Evolutionary conservation across 2,888 invertebrate species (phyloP).

Genomic region (Zhuqinia jingwanae): DNA sequence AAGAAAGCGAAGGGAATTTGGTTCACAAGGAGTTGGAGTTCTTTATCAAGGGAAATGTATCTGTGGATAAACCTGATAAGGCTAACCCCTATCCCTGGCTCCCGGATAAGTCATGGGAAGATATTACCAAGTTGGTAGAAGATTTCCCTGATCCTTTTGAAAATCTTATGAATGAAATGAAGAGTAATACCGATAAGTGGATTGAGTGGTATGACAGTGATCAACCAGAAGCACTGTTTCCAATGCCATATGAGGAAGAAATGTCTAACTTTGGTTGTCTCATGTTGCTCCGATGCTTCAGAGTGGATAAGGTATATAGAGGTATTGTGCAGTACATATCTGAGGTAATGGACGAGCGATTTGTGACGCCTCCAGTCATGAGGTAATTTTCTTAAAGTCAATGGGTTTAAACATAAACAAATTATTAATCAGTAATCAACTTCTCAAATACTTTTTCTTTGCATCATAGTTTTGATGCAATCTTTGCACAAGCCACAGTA

Average conservation of each 20-base stretch:
- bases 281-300: conserved; percentile 93
- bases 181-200: conserved; percentile 84
- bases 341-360: conserved; percentile 92
- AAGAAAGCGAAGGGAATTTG: conserved; percentile 86
- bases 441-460: too few relatives aligned
- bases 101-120: conserved; percentile 89
- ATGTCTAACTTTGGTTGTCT: conserved; percentile 86
- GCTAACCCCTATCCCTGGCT: conserved; percentile 88
- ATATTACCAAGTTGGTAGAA: conserved; percentile 87
- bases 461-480: conserved; percentile 87
- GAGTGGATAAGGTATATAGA: conserved; percentile 92
- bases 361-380: conserved; percentile 92
- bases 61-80: conserved; percentile 87
- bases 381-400: conserved; percentile 81
- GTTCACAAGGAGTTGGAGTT: conserved; percentile 90
- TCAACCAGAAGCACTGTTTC: conserved; percentile 89
- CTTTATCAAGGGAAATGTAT: conserved; percentile 93
- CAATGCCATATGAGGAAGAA: conserved; percentile 86
- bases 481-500: conserved; percentile 92
- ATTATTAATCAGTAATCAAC: not conserved
- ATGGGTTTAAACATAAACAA: not conserved
- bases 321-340: conserved; percentile 92
- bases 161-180: conserved; percentile 85
- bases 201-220: conserved; percentile 94
- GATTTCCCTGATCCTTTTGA: conserved; percentile 87